phyloP scores from a whole-genome alignment of 2,888 invertebrate species.

The Eupithecia pulchellata region DNA sequence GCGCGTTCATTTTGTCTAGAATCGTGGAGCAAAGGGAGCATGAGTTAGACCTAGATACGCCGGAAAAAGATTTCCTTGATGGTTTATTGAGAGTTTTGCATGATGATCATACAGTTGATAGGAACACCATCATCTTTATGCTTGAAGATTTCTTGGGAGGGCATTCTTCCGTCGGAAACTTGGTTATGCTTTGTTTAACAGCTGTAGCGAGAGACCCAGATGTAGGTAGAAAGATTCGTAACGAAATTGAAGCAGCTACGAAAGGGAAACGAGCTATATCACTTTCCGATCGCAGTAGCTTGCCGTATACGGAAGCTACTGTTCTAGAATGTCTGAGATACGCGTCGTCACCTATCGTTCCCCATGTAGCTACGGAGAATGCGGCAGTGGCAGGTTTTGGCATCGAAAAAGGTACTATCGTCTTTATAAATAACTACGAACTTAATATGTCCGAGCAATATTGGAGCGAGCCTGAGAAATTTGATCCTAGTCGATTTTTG shows the following conservation, averaged over 20 bases:
- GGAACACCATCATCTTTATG: conserved; percentile 92
- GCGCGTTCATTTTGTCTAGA: conserved; percentile 89
- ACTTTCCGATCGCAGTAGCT: conserved; percentile 87
- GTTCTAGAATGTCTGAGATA: conserved; percentile 92
- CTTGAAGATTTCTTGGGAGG: conserved; percentile 95
- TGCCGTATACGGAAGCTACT: conserved; percentile 93
- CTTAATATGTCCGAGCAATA: conserved; percentile 90
- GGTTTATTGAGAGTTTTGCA: conserved; percentile 89
- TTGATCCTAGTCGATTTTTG: conserved; percentile 91
- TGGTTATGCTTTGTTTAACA: conserved; percentile 91
- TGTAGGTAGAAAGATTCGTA: conserved; percentile 87
- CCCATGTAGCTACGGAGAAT: conserved; percentile 93
- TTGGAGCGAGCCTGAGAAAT: conserved; percentile 90
- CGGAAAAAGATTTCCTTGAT: conserved; percentile 92
- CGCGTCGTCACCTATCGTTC: conserved; percentile 95
- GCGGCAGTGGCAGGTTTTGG: conserved; percentile 89
- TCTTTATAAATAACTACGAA: conserved; percentile 94
- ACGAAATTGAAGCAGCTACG: conserved; percentile 88
- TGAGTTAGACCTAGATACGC: conserved; percentile 84
- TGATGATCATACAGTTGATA: conserved; percentile 88
- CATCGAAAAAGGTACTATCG: conserved; percentile 91
- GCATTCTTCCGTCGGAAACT: conserved; percentile 94
- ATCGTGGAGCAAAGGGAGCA: conserved; percentile 87
- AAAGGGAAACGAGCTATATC: conserved; percentile 84
- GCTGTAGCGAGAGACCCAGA: conserved; percentile 88